Evolutionary conservation across 2,888 invertebrate species (phyloP).

Genomic region (Philopedon plagiatum): DNA sequence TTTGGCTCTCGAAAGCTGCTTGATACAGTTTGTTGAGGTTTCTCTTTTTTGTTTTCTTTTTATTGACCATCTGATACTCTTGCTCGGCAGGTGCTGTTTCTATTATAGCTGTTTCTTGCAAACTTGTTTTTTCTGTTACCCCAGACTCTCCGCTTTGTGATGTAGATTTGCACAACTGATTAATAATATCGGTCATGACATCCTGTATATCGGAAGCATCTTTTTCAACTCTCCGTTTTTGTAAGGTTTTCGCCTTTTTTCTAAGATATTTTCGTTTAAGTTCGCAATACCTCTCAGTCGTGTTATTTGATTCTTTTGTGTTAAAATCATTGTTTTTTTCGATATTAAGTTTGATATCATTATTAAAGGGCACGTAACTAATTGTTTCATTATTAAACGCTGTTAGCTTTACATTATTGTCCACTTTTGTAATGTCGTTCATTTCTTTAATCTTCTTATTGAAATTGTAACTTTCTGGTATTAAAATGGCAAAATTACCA

Average conservation of each 20-base stretch:
- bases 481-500: constrained; percentile 58
- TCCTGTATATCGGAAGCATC: constrained; percentile 16
- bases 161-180: constrained; percentile 16
- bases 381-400: constrained; percentile 21
- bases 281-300: constrained; percentile 8
- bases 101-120: neutral
- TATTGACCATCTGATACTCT: constrained; percentile 13
- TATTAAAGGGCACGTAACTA: constrained; percentile 25
- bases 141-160: constrained; percentile 1
- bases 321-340: neutral
- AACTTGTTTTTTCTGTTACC: neutral
- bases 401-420: constrained; percentile 4
- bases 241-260: constrained; percentile 9
- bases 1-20: constrained; percentile 51
- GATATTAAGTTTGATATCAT: neutral
- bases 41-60: constrained; percentile 22
- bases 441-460: constrained; percentile 54
- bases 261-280: constrained; percentile 27
- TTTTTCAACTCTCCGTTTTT: constrained; percentile 19
- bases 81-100: neutral
- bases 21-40: constrained; percentile 48
- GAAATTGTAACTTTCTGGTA: constrained; percentile 57
- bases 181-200: neutral
- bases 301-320: neutral
- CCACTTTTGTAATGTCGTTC: constrained; percentile 13